Conservation (phyloP, 1,140 invertebrate genomes). For the Pseudomyrmex concolor region DNA sequence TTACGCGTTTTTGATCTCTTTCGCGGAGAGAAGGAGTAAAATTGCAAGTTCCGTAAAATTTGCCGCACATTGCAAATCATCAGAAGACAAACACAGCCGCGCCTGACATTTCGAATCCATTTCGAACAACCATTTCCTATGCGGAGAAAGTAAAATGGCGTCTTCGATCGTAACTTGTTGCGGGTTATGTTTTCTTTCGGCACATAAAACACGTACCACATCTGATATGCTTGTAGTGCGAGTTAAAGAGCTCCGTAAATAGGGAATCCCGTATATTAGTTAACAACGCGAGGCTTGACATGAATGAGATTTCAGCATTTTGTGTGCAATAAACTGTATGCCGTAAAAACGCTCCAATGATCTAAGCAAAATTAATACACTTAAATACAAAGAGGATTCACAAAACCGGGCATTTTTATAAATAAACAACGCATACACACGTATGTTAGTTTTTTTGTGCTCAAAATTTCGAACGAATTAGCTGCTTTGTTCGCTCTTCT, state of each 20-base stretch:
- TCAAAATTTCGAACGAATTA: not conserved
- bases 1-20: not conserved
- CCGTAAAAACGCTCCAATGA: not conserved
- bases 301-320: slow-evolving; percentile 8
- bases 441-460: not conserved
- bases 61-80: not conserved
- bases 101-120: slow-evolving; percentile 8
- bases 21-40: not conserved
- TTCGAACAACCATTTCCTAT: not conserved
- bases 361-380: not conserved
- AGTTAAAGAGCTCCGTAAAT: slow-evolving; percentile 24
- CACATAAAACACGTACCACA: slow-evolving; percentile 55
- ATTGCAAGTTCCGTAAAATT: not conserved
- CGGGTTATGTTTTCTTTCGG: slow-evolving; percentile 52
- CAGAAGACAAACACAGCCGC: not conserved
- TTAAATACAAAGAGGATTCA: not conserved
- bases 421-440: too few species aligned
- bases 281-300: slow-evolving; percentile 15
- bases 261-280: slow-evolving; percentile 5
- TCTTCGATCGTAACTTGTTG: slow-evolving; percentile 56
- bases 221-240: slow-evolving; percentile 42
- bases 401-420: too few species aligned
- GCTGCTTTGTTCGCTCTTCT: not conserved
- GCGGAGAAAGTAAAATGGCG: slow-evolving; percentile 15
- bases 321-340: not conserved